Evolutionary conservation across 2,113 vertebrate species (phyloP).

Genomic region (Rynchops niger): DNA sequence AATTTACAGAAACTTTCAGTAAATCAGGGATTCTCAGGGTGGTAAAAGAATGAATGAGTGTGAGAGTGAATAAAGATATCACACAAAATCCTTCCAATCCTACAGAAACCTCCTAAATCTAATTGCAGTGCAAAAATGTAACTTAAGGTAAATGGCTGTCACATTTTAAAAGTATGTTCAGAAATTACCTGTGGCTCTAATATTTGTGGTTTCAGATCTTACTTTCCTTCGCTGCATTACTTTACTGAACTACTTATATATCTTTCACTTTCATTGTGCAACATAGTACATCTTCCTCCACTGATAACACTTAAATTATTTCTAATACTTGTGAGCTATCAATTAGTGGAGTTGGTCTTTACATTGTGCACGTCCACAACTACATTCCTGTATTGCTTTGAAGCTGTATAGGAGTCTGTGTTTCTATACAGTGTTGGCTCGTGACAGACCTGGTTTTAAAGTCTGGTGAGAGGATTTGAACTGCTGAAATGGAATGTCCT

Average conservation of each 20-base stretch:
- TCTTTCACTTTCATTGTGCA: not conserved
- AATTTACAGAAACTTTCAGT: not conserved
- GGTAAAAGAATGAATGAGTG: not conserved
- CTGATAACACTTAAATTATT: not conserved
- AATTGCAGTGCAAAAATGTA: not conserved
- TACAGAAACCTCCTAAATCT: not conserved
- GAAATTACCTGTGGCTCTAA: not conserved
- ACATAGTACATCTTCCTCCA: not conserved
- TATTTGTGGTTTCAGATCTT: not conserved
- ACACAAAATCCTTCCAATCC: not conserved
- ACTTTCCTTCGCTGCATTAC: not conserved
- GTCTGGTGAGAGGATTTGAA: not conserved
- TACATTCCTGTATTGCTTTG: not conserved
- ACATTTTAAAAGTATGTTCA: not conserved
- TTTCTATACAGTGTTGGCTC: not conserved
- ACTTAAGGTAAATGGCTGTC: not conserved
- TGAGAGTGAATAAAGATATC: not conserved
- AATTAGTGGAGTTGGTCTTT: not conserved
- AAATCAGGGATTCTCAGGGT: not conserved
- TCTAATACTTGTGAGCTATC: not conserved
- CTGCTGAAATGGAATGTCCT: not conserved
- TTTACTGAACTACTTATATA: not conserved
- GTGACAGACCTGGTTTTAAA: not conserved
- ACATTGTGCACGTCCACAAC: not conserved
- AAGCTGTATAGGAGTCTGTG: not conserved